Percentiles rank a stretch among this genome's conserved stretches.
Conservation (phyloP, 2,888 invertebrate species). For the Nasonovia ribisnigri region DNA sequence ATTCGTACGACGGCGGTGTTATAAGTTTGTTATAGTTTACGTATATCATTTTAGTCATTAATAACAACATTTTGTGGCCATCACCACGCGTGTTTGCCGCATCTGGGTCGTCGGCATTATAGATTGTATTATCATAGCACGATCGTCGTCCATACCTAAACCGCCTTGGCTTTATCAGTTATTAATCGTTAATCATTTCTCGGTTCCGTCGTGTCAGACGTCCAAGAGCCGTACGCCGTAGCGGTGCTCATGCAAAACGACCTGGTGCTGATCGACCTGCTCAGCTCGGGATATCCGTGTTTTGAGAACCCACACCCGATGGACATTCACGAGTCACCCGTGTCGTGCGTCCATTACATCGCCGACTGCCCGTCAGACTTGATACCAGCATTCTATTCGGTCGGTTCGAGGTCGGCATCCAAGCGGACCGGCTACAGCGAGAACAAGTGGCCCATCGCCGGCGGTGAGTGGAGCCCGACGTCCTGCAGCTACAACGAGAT, state of each 20-base stretch:
- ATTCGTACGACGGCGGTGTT: no score
- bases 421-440: constrained; percentile 88
- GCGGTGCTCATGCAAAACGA: constrained; percentile 98
- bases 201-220: constrained; percentile 75
- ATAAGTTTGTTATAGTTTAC: no score
- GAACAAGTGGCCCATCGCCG: constrained; percentile 95
- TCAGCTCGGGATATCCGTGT: constrained; percentile 95
- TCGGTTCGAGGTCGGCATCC: constrained; percentile 79
- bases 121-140: neutral
- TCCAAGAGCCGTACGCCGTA: constrained; percentile 97
- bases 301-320: constrained; percentile 99
- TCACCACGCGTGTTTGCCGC: neutral
- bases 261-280: constrained; percentile 96
- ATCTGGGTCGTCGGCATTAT: neutral
- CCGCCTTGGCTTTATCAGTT: neutral
- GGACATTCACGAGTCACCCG: constrained; percentile 99
- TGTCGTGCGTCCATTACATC: constrained; percentile 96
- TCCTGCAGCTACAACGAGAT: constrained; percentile 98
- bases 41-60: no score
- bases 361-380: constrained; percentile 98
- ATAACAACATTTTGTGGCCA: neutral
- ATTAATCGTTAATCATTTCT: neutral
- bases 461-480: constrained; percentile 96
- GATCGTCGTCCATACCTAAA: no score
- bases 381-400: constrained; percentile 97